Evolutionary conservation across 2,797 vertebrate species (phyloP), one percentile per base, ranked within the genome.

Genomic region (Coregonus sp.): DNA sequence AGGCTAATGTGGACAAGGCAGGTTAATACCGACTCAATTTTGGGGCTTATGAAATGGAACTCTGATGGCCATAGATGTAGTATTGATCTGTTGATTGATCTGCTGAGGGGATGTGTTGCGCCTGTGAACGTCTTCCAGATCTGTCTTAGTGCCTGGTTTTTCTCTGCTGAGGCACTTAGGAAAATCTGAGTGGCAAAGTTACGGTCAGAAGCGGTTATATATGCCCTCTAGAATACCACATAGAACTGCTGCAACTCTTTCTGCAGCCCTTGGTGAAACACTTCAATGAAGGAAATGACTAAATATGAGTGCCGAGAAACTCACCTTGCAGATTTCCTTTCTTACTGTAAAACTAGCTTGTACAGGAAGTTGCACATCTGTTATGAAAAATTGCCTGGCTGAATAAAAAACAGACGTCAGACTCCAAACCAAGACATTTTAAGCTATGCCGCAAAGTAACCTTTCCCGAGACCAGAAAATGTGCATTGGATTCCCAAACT

Each of bases 1-100:
- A 40, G 71, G 69, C 5, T 25, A 25, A 25, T 25, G 25, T 25
- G 25, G 25, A 25, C 25, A 25, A 25, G 25, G 25, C 25, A 25
- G 14, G 40, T 52, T 67, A 68, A 56, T 54, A n/a, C 50, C 7
- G 69, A 18, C 31, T 73, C 71, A 31, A 47, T 54, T 73, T 66
- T 67, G n/a, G 33, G 11, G 7, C 40, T 31, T 40, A 54, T 40
- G n/a, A 56, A 78, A 56, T 63, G 29, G 4, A 56, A 0, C 40
- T 50, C 70, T 72, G 67, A 77, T 72, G 70, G 59, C 50, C 40
- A 54, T 63, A 65, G 54, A 76, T 63, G 31, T 40, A 51, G 5
- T 68, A 67, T 73, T 68, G 76, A 78, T 73, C 69, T 29, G 54
- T 7, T 47, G 40, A 47, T 47, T 47, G 40, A 47, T 47, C 40